Percentiles rank a stretch among this genome's conserved stretches.
phyloP scores from a whole-genome alignment of 2,888 invertebrate species.

The Muscina levida region DNA sequence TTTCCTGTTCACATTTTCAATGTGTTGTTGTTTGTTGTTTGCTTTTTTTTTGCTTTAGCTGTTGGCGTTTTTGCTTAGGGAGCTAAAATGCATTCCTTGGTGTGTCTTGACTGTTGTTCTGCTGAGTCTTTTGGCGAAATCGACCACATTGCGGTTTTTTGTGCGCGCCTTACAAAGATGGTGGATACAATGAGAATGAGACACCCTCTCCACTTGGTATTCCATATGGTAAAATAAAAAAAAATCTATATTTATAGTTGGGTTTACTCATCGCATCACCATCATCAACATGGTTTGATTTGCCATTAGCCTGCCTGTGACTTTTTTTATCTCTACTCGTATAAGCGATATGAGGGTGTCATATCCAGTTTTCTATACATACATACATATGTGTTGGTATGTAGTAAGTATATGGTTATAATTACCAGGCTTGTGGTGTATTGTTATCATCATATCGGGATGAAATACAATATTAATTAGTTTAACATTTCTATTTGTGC shows the following conservation, averaged over 20 bases:
- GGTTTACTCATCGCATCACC: no score
- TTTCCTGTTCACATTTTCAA: conserved; percentile 16
- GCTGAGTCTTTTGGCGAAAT: conserved; percentile 5
- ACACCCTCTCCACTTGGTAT: background rate
- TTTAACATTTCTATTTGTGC: no score
- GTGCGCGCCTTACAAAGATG: background rate
- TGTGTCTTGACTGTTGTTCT: background rate
- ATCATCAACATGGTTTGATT: conserved; percentile 2
- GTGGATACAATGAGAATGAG: background rate
- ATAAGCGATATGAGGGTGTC: conserved; percentile 18
- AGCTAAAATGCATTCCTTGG: conserved; percentile 2
- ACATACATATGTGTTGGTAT: no score
- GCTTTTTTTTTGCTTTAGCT: background rate
- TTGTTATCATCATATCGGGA: no score
- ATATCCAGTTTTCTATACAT: no score
- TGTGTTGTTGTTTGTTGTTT: no score
- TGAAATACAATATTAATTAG: no score
- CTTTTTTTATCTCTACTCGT: background rate
- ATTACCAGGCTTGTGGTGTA: no score
- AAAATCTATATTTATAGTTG: conserved; percentile 27
- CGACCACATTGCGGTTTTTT: conserved; percentile 35
- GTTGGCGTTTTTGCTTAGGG: conserved; percentile 2
- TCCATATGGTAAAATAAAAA: no score
- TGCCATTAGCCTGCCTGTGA: background rate
- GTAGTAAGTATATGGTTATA: no score